Evolutionary conservation across 2,797 vertebrate species (phyloP), one percentile per base, ranked within the genome.

Genomic region (Epinephelus coioides): DNA sequence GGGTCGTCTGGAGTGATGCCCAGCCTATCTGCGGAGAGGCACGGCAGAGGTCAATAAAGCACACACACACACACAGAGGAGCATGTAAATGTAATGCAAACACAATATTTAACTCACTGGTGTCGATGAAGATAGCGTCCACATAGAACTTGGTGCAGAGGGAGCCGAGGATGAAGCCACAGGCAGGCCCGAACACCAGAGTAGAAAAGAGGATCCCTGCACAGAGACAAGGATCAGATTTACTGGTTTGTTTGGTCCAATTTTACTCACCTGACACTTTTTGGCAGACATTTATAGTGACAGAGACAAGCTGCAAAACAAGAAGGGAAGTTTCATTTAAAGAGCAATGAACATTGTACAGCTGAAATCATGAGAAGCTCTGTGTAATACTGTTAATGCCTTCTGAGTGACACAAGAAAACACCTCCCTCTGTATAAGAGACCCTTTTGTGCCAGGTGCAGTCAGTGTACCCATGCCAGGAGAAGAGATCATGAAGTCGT

Each of bases 141-240:
- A 99, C 98, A 0, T 99, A 99, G 94, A 97, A 97, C 93, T 98
- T 99, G 85, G 98, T 99, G 95, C 98, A 99, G 94, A 99, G 93
- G 17, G 98, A 99, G 81, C 98, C 98, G 76, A 99, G 96, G 91
- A 99, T 99, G 94, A 99, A 99, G 74, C 98, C 98, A 67, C 98
- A 99, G 82, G 98, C 98, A 40, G 98, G 98, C 78, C 98, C 98
- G 44, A 99, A 99, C 67, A 99, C 98, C 94, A 99, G 92, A 46
- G 98, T 99, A 3, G 98, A 99, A 91, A 99, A 99, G 63, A 99
- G 95, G 91, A 99, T 99, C 83, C 98, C 98, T 99, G 91, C 49
- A 95, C 82, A 27, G 87, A 51, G 67, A 80, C 11, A 76, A 49
- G 66, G 6, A 61, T 5, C 23, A 53, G 14, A 5, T 40, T 71